Evolutionary conservation across 1,140 invertebrate genomes (phyloP).

Genomic region (Lanistes nyassanus): DNA sequence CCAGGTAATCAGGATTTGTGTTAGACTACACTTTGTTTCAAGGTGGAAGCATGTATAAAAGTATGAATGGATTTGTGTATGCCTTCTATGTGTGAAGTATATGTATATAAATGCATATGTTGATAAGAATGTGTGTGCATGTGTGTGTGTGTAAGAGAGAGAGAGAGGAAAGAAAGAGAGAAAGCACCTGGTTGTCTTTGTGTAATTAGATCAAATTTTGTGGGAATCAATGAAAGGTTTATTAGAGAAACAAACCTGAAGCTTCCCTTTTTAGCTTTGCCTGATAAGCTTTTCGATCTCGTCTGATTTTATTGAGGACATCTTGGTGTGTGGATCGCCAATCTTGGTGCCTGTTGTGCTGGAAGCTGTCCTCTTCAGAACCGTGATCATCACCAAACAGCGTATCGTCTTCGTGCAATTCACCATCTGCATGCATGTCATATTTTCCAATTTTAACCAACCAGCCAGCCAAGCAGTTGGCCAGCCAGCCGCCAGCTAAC

Average conservation of each 20-base stretch:
- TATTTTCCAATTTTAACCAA: slow-evolving; percentile 28
- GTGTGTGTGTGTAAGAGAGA: too few species aligned
- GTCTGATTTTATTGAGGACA: slow-evolving; percentile 31
- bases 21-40: too few species aligned
- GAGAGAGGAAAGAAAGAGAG: background rate
- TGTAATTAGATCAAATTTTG: background rate
- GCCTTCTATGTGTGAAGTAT: background rate
- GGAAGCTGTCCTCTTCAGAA: slow-evolving; percentile 12
- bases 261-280: slow-evolving; percentile 17
- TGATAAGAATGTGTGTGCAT: slow-evolving; percentile 15
- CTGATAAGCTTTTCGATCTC: slow-evolving; percentile 22
- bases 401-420: too few species aligned
- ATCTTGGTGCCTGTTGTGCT: slow-evolving; percentile 28
- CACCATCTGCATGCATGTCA: slow-evolving; percentile 22
- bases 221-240: background rate
- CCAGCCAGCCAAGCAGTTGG: slow-evolving; percentile 6
- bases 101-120: slow-evolving; percentile 11
- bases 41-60: background rate
- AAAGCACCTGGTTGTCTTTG: background rate
- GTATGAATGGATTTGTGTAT: background rate
- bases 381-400: slow-evolving; percentile 16
- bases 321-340: slow-evolving; percentile 38
- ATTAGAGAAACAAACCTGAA: slow-evolving; percentile 1
- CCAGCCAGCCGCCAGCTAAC: too few species aligned
- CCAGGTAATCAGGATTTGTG: too few species aligned